Base-by-base conservation (phyloP, 1,140 invertebrate genomes). In the Anoplolepis gracilipes region DNA sequence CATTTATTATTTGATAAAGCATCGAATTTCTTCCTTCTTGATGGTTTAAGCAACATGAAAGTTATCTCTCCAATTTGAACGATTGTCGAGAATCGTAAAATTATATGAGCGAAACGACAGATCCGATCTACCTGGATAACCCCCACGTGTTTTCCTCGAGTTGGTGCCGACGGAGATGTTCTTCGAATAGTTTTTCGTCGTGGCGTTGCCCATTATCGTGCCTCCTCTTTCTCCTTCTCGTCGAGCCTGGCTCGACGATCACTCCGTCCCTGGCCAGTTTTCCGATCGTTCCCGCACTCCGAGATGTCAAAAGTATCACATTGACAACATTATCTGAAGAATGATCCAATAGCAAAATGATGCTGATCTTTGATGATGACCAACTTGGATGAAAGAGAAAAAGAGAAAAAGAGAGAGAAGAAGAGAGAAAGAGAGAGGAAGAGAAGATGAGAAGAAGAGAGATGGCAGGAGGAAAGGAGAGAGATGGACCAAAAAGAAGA, bases 181-280 rank as follows among this genome's bases (percentile, higher is more conserved):
- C 79, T 88, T 92, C 19, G 87, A 84, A 73, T 92, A 91, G 75
- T 90, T 89, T 86, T 95, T 95, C 64, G 93, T 92, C 84, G 91
- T 89, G 82, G 92, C 76, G 90, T 95, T 95, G 62, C 94, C 94
- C 94, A 95, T 94, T 79, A 78, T 88, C 76, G 59, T 62, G 65
- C 64, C 30, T 73, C 57, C 69, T 84, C 25, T 62, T 78, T 46
- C 79, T 72, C 59, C 53, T 70, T 76, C 55, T 84, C 86, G 75
- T 85, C 88, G 85, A 87, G 84, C 78, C 65, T 69, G 22, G 79
- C 76, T 76, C 85, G 76, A 79, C 72, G 86, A 81, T 81, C 57
- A 79, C 73, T 16, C 76, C 77, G 57, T 84, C 73, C 64, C 64
- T 87, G 78, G 85, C 84, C 81, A 85, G 62, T 57, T 87, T 87